Evolutionary conservation across 2,888 invertebrate genomes (phyloP).

Genomic region (Tuta absoluta): DNA sequence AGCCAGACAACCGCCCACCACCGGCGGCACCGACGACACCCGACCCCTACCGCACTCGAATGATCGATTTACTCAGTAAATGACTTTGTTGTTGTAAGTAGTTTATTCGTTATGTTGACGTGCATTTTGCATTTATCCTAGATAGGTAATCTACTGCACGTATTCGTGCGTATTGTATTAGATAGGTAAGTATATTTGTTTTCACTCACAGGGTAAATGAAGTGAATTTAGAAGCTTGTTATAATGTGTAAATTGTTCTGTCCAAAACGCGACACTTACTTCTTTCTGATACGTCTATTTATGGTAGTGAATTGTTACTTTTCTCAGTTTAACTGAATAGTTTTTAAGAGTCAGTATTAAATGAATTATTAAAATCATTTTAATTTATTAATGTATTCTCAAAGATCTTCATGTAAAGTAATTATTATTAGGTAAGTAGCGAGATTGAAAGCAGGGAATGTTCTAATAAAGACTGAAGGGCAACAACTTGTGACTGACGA

Average conservation of each 20-base stretch:
- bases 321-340: slow-evolving; percentile 16
- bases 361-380: slow-evolving; percentile 1
- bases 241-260: slow-evolving; percentile 2
- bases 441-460: slow-evolving; percentile 47
- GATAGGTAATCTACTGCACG: slow-evolving; percentile 51
- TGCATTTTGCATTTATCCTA: slow-evolving; percentile 47
- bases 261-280: slow-evolving; percentile 11
- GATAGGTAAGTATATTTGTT: slow-evolving; percentile 63
- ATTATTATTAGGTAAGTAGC: slow-evolving; percentile 6
- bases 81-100: slow-evolving; percentile 39
- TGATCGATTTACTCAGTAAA: slow-evolving; percentile 5
- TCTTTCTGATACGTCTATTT: slow-evolving; percentile 1
- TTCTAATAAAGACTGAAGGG: slow-evolving; percentile 70
- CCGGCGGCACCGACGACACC: slow-evolving; percentile 32
- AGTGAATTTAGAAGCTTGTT: slow-evolving; percentile 36
- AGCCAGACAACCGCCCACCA: background rate
- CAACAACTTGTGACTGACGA: slow-evolving; percentile 73
- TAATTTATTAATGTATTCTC: slow-evolving; percentile 4
- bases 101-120: slow-evolving; percentile 51
- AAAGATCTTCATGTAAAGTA: slow-evolving; percentile 4
- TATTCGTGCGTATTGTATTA: slow-evolving; percentile 69
- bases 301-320: background rate
- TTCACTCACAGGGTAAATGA: slow-evolving; percentile 76
- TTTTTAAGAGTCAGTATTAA: slow-evolving; percentile 12
- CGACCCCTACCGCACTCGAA: slow-evolving; percentile 41